Evolutionary conservation across 64 coral and sea anemone species (phyloP).

Genomic region (Hydrozoanthus tunicans): DNA sequence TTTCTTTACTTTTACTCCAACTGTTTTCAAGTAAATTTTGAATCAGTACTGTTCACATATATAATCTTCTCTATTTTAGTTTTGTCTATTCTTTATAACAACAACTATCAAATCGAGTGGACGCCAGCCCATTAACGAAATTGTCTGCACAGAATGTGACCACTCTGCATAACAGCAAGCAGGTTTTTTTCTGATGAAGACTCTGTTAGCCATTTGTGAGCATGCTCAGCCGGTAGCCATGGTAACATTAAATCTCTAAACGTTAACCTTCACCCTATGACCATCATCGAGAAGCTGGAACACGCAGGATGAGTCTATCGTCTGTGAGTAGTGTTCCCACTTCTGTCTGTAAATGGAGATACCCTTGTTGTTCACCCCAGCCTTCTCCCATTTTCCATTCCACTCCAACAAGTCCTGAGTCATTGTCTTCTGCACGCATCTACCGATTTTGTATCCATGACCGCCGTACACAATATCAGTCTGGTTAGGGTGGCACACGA

Average conservation of each 20-base stretch:
- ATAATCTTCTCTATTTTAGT: no score
- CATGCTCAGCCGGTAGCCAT: not conserved
- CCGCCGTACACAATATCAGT: not conserved
- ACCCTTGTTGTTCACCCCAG: not conserved
- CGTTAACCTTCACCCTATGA: not conserved
- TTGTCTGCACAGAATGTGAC: no score
- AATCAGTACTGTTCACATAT: no score
- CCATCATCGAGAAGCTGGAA: not conserved
- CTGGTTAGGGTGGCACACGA: constrained; percentile 29
- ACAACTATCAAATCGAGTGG: no score
- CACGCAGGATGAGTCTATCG: constrained; percentile 24
- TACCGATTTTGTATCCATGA: not conserved
- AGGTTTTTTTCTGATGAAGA: no score
- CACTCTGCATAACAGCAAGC: no score
- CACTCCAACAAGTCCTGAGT: constrained; percentile 32
- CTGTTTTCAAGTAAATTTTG: no score
- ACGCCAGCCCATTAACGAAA: no score
- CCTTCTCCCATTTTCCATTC: constrained; percentile 28
- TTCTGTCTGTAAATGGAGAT: constrained; percentile 26
- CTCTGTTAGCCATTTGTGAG: not conserved
- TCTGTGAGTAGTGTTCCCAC: constrained; percentile 34
- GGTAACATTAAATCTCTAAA: not conserved
- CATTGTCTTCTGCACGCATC: constrained; percentile 40
- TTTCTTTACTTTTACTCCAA: no score
- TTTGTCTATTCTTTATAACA: no score